Base-by-base conservation (phyloP, 2,797 vertebrate genomes). In the Acropternis orthonyx region DNA sequence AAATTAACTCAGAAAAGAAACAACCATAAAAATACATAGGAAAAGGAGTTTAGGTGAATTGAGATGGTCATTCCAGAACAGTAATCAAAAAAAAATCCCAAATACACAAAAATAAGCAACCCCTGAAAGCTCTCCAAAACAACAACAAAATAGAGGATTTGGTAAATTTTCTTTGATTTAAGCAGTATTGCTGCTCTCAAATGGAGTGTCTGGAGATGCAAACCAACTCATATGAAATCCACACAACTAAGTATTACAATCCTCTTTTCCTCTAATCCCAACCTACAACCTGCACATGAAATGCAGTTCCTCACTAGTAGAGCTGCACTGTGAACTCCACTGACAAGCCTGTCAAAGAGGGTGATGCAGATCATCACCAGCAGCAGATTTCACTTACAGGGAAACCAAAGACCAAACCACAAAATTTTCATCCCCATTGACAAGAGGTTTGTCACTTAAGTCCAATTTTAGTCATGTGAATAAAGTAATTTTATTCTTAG, bases 1-100 rank as follows among this genome's bases (percentile, higher is more conserved):
- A 93, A 92, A 88, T 58, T 72, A 58, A 68, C 26, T 43, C 32
- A 95, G 63, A 75, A 81, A 84, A 92, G 80, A 80, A 95, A 24
- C 39, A 78, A 48, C 15, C 10, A 7, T 27, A 83, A 92, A 93
- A 88, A 54, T 46, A 94, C 88, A 48, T 12, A 65, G 78, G 55
- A 39, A 93, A 93, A 46, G 52, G 4, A 52, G 18, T 5, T 78
- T n/a, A 4, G 8, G 30, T 3, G 72, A 90, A 49, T 88, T 78
- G 84, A 75, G 11, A 12, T 3, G 0, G 14, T 39, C 52, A 52
- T 52, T 43, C 7, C 30, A 41, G 27, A 51, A n/a, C 28, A 81
- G 30, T 15, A 83, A 61, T 15, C 37, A 77, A 89, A 71, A 36
- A 3, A 9, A 30, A 48, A 49, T 1, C 3, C 23, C 48, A 9